Evolutionary conservation across 2,113 vertebrate genomes (phyloP).

Genomic region (Gadus chalcogrammus): DNA sequence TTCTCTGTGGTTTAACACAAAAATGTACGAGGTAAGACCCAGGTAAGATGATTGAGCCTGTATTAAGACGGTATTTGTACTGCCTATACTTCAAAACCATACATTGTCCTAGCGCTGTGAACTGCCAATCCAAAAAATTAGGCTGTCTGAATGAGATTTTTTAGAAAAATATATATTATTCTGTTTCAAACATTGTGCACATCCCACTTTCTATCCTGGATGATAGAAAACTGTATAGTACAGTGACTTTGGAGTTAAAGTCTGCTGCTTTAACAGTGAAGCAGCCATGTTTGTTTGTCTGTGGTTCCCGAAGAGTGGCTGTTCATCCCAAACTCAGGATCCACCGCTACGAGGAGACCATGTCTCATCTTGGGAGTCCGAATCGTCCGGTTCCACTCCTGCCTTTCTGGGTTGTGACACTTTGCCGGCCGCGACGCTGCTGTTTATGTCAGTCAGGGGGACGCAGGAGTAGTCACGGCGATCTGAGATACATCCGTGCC

Average conservation of each 20-base stretch:
- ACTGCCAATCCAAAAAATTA: too few species aligned
- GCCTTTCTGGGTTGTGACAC: not conserved
- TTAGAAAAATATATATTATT: too few species aligned
- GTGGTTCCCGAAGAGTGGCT: not conserved
- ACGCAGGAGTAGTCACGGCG: constrained; percentile 62
- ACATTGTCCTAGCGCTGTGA: too few species aligned
- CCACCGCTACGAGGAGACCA: constrained; percentile 24
- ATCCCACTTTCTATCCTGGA: not conserved
- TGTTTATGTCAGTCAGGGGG: constrained; percentile 54
- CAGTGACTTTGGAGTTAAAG: not conserved
- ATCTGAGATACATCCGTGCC: not conserved
- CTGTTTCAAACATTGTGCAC: not conserved
- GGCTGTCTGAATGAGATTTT: too few species aligned
- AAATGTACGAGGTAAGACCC: too few species aligned
- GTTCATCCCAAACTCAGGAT: not conserved
- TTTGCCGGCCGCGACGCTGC: not conserved
- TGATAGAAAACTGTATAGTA: not conserved
- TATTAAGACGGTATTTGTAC: too few species aligned
- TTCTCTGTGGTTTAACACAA: too few species aligned
- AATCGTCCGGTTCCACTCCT: constrained; percentile 31
- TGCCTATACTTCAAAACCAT: too few species aligned
- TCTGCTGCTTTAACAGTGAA: too few species aligned
- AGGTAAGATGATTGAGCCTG: too few species aligned
- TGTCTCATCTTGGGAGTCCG: constrained; percentile 52
- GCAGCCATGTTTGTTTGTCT: too few species aligned